phyloP scores from a whole-genome alignment of 2,113 vertebrate genomes.

The Ammodytes marinus region DNA sequence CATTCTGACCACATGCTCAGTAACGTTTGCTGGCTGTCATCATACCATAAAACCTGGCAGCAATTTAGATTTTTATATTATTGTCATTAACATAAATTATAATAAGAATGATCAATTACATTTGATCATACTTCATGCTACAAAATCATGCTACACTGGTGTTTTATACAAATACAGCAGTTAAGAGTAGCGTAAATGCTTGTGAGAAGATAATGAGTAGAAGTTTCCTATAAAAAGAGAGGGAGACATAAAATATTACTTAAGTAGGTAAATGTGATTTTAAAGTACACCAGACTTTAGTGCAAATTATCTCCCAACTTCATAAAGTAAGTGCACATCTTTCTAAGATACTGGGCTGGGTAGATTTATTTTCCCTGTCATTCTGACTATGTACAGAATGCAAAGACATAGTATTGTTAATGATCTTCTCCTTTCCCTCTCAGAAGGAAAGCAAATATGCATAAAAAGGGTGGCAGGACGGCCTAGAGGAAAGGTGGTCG shows the following conservation, averaged over 20 bases:
- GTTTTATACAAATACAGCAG: neutral
- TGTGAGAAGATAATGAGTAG: neutral
- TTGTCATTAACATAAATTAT: neutral
- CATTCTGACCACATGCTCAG: constrained; percentile 18
- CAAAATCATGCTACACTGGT: neutral
- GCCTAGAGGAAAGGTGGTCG: too few species aligned
- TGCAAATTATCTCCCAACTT: too few species aligned
- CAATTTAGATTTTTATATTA: neutral
- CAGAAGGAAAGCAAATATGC: too few species aligned
- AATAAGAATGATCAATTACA: neutral
- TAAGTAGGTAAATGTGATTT: constrained; percentile 1
- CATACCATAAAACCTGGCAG: neutral
- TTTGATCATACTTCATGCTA: neutral
- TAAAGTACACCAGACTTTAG: neutral
- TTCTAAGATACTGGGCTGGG: too few species aligned
- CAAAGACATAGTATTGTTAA: too few species aligned
- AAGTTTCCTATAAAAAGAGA: neutral
- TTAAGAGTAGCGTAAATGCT: neutral
- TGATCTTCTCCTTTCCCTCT: too few species aligned
- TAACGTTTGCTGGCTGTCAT: neutral
- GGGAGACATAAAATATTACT: neutral
- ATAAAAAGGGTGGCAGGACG: too few species aligned
- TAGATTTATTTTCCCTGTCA: too few species aligned
- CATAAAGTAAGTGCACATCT: too few species aligned
- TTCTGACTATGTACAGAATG: too few species aligned